These are phyloP conservation scores for Chrysomela aeneicollis DNA, from an alignment of 2,888 invertebrate genomes.

Conservation along the genomic window DNA sequence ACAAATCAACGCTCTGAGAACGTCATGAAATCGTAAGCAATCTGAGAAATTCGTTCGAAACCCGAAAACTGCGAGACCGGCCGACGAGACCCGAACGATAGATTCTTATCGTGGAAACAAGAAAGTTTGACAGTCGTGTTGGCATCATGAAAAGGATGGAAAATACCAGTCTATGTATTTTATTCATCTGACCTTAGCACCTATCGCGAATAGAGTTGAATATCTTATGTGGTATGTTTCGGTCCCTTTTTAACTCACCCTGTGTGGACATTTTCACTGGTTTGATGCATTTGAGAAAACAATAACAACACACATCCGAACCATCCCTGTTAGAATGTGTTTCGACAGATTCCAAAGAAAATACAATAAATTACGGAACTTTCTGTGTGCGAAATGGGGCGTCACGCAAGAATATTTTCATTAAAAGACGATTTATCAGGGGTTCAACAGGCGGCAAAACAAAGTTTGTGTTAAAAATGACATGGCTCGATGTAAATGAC, in stretches of 20 bases:
- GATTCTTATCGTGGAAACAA: too few relatives aligned
- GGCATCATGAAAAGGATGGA: too few relatives aligned
- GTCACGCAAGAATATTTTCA: conserved; percentile 32
- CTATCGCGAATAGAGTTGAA: too few relatives aligned
- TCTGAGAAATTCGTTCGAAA: too few relatives aligned
- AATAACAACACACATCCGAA: not conserved
- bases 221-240: too few relatives aligned
- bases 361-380: conserved; percentile 33
- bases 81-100: too few relatives aligned
- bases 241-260: not conserved
- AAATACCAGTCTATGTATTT: too few relatives aligned
- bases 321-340: conserved; percentile 25
- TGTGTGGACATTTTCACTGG: not conserved
- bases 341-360: conserved; percentile 23
- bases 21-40: too few relatives aligned
- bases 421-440: conserved; percentile 37
- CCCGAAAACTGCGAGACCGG: too few relatives aligned
- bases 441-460: conserved; percentile 41
- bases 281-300: not conserved
- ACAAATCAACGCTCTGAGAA: too few relatives aligned
- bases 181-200: too few relatives aligned
- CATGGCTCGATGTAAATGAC: conserved; percentile 38
- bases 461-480: conserved; percentile 41
- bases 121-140: too few relatives aligned
- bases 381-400: conserved; percentile 35